Conservation (phyloP, 2,888 invertebrate genomes). For the Therioaphis trifolii region DNA sequence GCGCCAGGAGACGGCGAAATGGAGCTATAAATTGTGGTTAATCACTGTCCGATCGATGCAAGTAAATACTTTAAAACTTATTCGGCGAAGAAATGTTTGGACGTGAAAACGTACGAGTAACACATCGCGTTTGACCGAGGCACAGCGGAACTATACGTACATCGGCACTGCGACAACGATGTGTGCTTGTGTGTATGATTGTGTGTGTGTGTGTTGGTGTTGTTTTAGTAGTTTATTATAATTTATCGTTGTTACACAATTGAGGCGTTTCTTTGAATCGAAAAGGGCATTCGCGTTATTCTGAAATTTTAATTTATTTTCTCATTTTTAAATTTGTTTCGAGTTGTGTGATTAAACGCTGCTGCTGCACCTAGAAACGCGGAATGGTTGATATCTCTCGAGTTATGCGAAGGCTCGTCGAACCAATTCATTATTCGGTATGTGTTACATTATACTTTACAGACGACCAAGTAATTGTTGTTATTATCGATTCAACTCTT, state of each 20-base stretch:
- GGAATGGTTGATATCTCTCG: background rate
- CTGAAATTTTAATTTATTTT: background rate
- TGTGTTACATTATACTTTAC: background rate
- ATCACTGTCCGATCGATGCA: constrained; percentile 19
- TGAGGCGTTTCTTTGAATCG: constrained; percentile 2
- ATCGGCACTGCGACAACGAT: too few relatives aligned
- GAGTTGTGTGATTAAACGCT: background rate
- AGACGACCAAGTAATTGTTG: background rate
- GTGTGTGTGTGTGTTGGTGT: too few relatives aligned
- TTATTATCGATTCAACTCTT: background rate
- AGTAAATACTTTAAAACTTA: too few relatives aligned
- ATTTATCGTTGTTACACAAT: background rate
- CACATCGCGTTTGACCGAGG: too few relatives aligned
- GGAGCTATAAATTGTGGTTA: constrained; percentile 13
- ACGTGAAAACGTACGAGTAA: too few relatives aligned
- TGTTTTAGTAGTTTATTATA: too few relatives aligned
- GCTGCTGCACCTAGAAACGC: background rate
- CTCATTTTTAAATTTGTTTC: constrained; percentile 25
- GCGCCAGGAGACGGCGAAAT: background rate
- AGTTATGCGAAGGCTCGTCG: background rate
- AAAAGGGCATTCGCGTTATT: background rate
- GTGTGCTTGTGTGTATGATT: too few relatives aligned
- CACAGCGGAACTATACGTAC: too few relatives aligned
- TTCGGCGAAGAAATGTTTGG: too few relatives aligned
- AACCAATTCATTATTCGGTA: too few relatives aligned